Percentiles rank a stretch among this genome's conserved stretches.
These are phyloP conservation scores for Leuciscus idus DNA, from an alignment of 2,113 vertebrate species.

Conservation along the genomic window DNA sequence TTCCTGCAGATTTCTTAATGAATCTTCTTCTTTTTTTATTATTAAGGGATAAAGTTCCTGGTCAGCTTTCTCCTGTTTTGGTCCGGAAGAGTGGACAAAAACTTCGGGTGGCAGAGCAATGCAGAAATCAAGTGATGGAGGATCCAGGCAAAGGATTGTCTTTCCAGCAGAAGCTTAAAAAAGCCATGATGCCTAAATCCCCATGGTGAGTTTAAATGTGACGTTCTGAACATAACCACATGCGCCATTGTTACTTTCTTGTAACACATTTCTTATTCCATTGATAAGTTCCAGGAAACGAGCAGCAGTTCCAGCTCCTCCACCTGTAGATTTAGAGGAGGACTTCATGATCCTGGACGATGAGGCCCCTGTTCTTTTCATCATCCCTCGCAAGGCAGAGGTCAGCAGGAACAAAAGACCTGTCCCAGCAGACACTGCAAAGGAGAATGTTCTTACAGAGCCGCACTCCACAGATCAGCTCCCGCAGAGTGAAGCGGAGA, in stretches of 20 bases:
- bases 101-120: not conserved
- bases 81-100: not conserved
- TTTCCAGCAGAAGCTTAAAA: constrained; percentile 68
- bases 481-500: constrained; percentile 8
- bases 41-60: constrained; percentile 13
- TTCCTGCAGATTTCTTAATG: not conserved
- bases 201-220: constrained; percentile 60
- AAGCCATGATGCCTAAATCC: constrained; percentile 53
- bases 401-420: constrained; percentile 47
- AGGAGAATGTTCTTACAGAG: constrained; percentile 51
- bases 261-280: not conserved
- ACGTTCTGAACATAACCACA: not conserved
- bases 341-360: constrained; percentile 77
- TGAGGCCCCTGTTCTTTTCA: constrained; percentile 61
- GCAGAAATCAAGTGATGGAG: constrained; percentile 6
- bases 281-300: constrained; percentile 51
- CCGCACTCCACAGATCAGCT: not conserved
- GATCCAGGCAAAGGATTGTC: constrained; percentile 24
- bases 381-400: constrained; percentile 64
- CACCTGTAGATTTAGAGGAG: constrained; percentile 65
- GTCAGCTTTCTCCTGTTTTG: not conserved
- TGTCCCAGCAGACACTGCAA: constrained; percentile 13
- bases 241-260: not conserved
- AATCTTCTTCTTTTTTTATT: not conserved
- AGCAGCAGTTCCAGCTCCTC: constrained; percentile 39